A percentile compares a stretch with the other conserved stretches of the same genome.
Evolutionary conservation across 2,888 invertebrate genomes (phyloP).

Genomic region (Girardia tigrina): DNA sequence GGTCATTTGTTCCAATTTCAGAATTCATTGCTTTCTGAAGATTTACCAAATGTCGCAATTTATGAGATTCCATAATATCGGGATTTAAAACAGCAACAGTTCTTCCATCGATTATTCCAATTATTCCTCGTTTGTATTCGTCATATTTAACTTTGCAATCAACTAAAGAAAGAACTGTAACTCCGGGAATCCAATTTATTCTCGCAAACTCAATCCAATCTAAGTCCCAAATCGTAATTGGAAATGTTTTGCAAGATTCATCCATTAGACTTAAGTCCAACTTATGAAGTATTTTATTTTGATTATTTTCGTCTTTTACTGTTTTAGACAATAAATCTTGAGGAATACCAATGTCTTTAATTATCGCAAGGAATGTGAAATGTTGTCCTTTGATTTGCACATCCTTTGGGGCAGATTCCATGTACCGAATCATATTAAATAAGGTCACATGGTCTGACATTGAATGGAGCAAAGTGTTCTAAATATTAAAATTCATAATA

Average conservation of each 20-base stretch:
- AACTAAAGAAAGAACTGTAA: constrained; percentile 30
- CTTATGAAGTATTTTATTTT: not conserved
- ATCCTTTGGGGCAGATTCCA: not conserved
- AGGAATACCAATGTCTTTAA: constrained; percentile 31
- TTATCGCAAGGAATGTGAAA: constrained; percentile 21
- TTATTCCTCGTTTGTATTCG: constrained; percentile 11
- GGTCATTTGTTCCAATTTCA: constrained; percentile 1
- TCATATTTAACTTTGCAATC: constrained; percentile 32
- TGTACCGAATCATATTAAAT: constrained; percentile 4
- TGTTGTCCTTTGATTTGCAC: not conserved
- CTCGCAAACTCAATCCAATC: not conserved
- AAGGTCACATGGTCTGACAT: constrained; percentile 4
- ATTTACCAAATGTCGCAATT: constrained; percentile 15
- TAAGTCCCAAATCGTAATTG: constrained; percentile 15
- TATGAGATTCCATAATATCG: constrained; percentile 26
- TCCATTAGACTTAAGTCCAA: constrained; percentile 23
- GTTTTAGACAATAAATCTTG: constrained; percentile 23
- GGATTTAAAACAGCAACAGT: constrained; percentile 31
- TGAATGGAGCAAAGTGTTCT: constrained; percentile 1
- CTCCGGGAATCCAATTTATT: constrained; percentile 9
- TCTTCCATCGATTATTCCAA: constrained; percentile 17
- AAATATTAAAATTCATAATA: too few relatives aligned
- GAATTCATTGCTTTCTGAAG: not conserved
- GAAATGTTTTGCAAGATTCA: constrained; percentile 24
- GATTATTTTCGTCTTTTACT: not conserved